These are phyloP conservation scores for Hypsibius dujardini DNA, from an alignment of 1,140 invertebrate genomes.

Conservation along the genomic window DNA sequence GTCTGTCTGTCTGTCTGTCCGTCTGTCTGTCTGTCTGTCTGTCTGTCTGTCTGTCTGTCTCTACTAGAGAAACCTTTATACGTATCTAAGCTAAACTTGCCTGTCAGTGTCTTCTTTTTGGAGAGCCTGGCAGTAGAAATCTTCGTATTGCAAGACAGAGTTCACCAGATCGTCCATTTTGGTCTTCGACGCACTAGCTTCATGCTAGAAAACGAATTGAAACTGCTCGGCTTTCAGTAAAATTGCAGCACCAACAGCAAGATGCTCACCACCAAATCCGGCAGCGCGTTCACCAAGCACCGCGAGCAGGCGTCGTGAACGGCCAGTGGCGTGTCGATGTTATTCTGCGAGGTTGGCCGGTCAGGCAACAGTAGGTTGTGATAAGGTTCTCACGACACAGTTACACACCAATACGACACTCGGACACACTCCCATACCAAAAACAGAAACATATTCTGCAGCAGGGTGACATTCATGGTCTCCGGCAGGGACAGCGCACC, in stretches of 20 bases:
- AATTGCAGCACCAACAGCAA: background rate
- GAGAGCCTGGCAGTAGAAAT: background rate
- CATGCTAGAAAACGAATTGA: background rate
- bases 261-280: background rate
- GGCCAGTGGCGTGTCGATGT: background rate
- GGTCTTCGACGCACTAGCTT: background rate
- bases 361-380: background rate
- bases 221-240: background rate
- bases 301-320: background rate
- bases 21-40: too few relatives aligned
- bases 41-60: too few relatives aligned
- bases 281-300: background rate
- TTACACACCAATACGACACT: background rate
- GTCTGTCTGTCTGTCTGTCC: too few relatives aligned
- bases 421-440: background rate
- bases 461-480: background rate
- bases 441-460: background rate
- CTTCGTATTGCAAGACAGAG: background rate
- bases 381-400: background rate
- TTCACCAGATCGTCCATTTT: slow-evolving; percentile 5
- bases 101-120: background rate
- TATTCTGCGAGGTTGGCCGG: background rate
- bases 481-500: background rate
- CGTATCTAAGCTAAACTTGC: background rate
- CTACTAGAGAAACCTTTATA: background rate